phyloP scores from a whole-genome alignment of 2,888 invertebrate species.

The Sepiola atlantica region DNA sequence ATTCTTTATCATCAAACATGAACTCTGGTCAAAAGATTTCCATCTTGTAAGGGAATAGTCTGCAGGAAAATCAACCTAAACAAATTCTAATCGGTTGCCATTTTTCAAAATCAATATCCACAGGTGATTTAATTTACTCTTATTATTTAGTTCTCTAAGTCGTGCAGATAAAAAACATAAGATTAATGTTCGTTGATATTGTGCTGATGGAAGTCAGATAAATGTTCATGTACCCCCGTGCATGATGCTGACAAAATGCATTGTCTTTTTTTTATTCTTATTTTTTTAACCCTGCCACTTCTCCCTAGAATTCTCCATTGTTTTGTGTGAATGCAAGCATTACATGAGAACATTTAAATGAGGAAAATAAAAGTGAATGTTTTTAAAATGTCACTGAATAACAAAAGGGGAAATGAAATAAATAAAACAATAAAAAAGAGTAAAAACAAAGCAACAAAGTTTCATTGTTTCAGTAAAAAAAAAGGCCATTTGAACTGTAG shows the following conservation, averaged over 20 bases:
- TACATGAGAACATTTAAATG: background rate
- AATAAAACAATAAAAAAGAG: background rate
- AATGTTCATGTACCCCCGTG: background rate
- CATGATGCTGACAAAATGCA: background rate
- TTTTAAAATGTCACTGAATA: background rate
- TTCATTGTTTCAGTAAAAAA: background rate
- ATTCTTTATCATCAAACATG: too few species aligned
- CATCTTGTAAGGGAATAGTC: too few species aligned
- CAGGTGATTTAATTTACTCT: too few species aligned
- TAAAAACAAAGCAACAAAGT: background rate
- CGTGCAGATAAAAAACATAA: too few species aligned
- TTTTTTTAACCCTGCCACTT: background rate
- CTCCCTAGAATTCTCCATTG: background rate
- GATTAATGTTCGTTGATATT: too few species aligned
- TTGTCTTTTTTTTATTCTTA: background rate
- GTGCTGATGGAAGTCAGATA: background rate
- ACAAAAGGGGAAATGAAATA: background rate
- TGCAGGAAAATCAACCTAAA: too few species aligned
- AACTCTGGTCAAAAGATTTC: too few species aligned
- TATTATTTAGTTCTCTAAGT: too few species aligned
- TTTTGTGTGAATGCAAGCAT: background rate
- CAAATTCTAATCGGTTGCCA: too few species aligned
- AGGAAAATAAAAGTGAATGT: background rate
- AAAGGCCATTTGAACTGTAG: background rate
- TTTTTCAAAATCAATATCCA: too few species aligned